phyloP scores from a whole-genome alignment of 1,140 invertebrate species.

The Penaeus japonicus region DNA sequence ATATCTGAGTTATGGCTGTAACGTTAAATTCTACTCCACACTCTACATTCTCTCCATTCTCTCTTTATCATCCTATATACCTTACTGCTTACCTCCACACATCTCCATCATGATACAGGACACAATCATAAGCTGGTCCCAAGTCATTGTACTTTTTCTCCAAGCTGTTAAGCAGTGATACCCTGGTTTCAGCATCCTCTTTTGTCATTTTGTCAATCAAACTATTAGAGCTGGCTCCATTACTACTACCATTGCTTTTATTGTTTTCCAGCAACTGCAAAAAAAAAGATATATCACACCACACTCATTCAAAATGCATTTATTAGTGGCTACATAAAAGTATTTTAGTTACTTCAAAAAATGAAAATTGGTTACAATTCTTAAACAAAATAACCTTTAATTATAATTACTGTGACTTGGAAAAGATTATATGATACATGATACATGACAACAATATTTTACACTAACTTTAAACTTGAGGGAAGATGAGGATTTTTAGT shows the following conservation, averaged over 20 bases:
- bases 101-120: constrained; percentile 88
- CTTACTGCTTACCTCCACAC: constrained; percentile 74
- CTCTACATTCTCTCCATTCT: not conserved
- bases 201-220: constrained; percentile 81
- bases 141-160: constrained; percentile 90
- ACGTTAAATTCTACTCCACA: not conserved
- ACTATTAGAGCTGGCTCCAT: constrained; percentile 11
- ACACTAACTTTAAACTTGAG: too few relatives aligned
- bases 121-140: constrained; percentile 91
- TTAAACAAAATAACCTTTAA: too few relatives aligned
- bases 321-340: not conserved
- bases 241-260: not conserved
- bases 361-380: too few relatives aligned
- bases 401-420: too few relatives aligned
- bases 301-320: not conserved
- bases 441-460: too few relatives aligned
- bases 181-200: constrained; percentile 86
- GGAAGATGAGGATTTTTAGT: too few relatives aligned
- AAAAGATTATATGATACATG: too few relatives aligned
- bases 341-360: too few relatives aligned
- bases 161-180: constrained; percentile 79
- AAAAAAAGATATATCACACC: not conserved
- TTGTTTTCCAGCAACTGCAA: not conserved
- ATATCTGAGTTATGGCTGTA: not conserved
- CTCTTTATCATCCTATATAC: not conserved